These are phyloP conservation scores for Selenia dentaria DNA, from an alignment of 2,888 invertebrate genomes.

Conservation along the genomic window DNA sequence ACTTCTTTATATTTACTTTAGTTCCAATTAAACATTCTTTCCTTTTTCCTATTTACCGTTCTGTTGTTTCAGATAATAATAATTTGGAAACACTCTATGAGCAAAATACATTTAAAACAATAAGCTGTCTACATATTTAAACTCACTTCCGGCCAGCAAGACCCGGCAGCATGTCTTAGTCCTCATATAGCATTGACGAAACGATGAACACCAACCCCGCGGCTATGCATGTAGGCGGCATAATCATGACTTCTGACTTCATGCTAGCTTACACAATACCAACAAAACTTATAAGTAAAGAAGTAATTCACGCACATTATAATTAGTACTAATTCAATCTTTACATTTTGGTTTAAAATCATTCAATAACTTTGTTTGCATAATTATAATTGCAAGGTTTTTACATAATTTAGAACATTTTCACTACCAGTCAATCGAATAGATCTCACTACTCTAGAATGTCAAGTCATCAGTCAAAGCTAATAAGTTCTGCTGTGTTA, in stretches of 20 bases:
- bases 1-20: no score
- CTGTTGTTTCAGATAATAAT: no score
- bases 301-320: slow-evolving; percentile 22
- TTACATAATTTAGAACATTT: slow-evolving; percentile 23
- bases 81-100: no score
- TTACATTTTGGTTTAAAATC: slow-evolving; percentile 45
- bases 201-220: background rate
- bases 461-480: slow-evolving; percentile 87
- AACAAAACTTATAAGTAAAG: slow-evolving; percentile 39
- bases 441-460: slow-evolving; percentile 40
- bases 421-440: slow-evolving; percentile 50
- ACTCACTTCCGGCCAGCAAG: background rate
- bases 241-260: slow-evolving; percentile 10
- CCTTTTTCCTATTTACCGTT: no score
- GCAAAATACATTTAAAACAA: no score
- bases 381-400: slow-evolving; percentile 21
- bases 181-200: background rate
- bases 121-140: background rate
- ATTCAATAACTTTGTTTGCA: slow-evolving; percentile 20
- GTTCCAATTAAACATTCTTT: no score
- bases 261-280: slow-evolving; percentile 21
- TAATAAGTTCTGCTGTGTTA: slow-evolving; percentile 91
- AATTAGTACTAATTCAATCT: slow-evolving; percentile 34
- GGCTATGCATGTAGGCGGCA: slow-evolving; percentile 3
- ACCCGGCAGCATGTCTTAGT: background rate